phyloP scores from a whole-genome alignment of 2,113 vertebrate species.

The Sphaerodactylus townsendi region DNA sequence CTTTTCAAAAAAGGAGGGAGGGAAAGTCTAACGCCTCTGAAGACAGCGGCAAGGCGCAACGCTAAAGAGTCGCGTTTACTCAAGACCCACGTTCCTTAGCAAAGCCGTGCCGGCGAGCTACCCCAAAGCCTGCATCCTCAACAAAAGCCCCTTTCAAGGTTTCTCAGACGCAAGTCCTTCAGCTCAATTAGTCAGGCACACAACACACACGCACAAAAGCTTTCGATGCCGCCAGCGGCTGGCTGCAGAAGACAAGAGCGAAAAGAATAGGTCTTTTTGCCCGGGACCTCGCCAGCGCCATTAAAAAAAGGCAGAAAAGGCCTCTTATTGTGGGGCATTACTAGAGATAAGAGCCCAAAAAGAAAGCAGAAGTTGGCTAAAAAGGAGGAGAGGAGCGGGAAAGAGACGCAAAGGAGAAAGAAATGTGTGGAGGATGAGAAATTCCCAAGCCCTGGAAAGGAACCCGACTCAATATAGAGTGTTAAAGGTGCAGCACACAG shows the following conservation, averaged over 20 bases:
- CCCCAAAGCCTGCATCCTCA: conserved; percentile 56
- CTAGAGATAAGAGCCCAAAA: conserved; percentile 69
- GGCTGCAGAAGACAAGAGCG: conserved; percentile 66
- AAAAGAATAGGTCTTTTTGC: conserved; percentile 70
- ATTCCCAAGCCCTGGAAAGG: neutral
- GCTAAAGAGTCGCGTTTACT: conserved; percentile 56
- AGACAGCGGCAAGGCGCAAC: conserved; percentile 1
- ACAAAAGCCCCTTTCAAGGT: conserved; percentile 79
- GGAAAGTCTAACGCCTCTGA: conserved; percentile 50
- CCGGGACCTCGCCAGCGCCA: conserved; percentile 67
- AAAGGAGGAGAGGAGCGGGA: neutral
- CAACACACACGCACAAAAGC: conserved; percentile 66
- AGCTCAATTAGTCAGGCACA: conserved; percentile 82
- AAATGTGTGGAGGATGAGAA: neutral
- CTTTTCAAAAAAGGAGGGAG: conserved; percentile 43
- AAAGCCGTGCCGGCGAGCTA: conserved; percentile 47
- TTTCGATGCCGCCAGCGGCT: conserved; percentile 21
- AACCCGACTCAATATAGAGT: neutral
- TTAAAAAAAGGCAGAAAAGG: conserved; percentile 73
- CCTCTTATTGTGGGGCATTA: conserved; percentile 73
- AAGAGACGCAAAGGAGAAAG: neutral
- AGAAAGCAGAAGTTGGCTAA: conserved; percentile 47
- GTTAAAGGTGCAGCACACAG: neutral
- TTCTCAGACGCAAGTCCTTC: conserved; percentile 79
- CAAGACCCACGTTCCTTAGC: conserved; percentile 49